These are phyloP conservation scores for Ennomos quercinarius DNA, from an alignment of 2,888 invertebrate genomes.

Conservation along the genomic window DNA sequence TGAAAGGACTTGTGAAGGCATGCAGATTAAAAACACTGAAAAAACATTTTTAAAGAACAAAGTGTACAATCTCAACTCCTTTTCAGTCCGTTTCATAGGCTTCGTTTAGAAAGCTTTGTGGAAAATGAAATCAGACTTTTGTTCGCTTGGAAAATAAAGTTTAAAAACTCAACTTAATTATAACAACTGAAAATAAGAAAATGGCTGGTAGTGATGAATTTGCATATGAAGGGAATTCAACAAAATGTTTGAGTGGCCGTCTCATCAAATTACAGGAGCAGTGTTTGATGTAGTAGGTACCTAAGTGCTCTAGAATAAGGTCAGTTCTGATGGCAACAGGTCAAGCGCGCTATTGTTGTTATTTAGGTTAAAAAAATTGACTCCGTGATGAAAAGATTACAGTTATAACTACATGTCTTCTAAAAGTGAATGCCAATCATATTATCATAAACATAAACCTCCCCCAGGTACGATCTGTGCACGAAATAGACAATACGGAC, in stretches of 20 bases:
- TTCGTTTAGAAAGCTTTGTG: constrained; percentile 23
- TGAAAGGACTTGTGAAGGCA: constrained; percentile 70
- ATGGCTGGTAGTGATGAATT: no score
- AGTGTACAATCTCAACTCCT: constrained; percentile 51
- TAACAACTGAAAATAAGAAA: no score
- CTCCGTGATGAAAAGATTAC: no score
- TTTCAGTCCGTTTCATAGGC: constrained; percentile 22
- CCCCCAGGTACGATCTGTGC: neutral
- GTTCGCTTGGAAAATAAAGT: constrained; percentile 1
- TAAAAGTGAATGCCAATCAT: neutral
- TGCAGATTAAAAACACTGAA: constrained; percentile 77
- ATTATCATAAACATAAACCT: constrained; percentile 42
- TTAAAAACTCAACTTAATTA: neutral
- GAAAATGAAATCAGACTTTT: constrained; percentile 11
- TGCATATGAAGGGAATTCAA: no score
- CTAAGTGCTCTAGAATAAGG: no score
- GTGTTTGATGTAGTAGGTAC: no score
- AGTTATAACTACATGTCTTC: no score
- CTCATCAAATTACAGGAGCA: no score
- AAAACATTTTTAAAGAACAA: constrained; percentile 60
- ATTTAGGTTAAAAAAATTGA: no score
- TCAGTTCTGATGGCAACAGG: no score
- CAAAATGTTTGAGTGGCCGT: no score
- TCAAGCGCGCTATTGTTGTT: no score
- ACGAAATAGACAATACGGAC: constrained; percentile 3